phyloP scores from a whole-genome alignment of 2,113 vertebrate species.

The Paramormyrops kingsleyae region DNA sequence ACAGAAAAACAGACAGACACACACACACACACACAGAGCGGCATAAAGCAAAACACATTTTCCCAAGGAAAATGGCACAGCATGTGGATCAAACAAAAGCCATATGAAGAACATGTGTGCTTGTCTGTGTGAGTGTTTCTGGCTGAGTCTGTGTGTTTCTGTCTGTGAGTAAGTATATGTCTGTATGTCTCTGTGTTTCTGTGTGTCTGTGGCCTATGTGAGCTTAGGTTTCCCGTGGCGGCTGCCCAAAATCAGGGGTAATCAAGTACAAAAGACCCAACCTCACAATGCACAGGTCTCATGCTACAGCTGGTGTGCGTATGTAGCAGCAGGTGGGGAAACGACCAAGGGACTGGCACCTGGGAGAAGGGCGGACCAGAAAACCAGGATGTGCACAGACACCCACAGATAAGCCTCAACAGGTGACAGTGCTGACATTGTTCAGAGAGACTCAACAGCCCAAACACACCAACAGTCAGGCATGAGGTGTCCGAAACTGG shows the following conservation, averaged over 20 bases:
- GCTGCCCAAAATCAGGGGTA: not conserved
- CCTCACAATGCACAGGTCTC: not conserved
- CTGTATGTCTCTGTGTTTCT: not conserved
- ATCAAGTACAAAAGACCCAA: not conserved
- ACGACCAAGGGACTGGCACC: not conserved
- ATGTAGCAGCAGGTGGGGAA: not conserved
- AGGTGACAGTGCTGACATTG: not conserved
- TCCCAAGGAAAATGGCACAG: not conserved
- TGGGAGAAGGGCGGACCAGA: not conserved
- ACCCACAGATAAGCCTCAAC: not conserved
- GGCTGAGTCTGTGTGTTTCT: not conserved
- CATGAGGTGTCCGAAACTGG: not conserved
- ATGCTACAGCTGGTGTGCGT: not conserved
- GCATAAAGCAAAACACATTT: not conserved
- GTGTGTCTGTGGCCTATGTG: not conserved
- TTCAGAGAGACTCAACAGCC: not conserved
- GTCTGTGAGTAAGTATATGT: not conserved
- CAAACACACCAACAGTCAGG: not conserved
- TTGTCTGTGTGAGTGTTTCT: not conserved
- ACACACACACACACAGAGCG: not conserved
- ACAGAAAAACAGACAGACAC: slow-evolving; percentile 20
- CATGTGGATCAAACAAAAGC: not conserved
- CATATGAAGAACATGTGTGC: not conserved
- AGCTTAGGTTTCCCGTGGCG: not conserved
- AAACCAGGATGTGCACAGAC: not conserved